These are phyloP conservation scores for Hippocampus barbouri DNA, from an alignment of 2,113 vertebrate species.

Conservation along the genomic window DNA sequence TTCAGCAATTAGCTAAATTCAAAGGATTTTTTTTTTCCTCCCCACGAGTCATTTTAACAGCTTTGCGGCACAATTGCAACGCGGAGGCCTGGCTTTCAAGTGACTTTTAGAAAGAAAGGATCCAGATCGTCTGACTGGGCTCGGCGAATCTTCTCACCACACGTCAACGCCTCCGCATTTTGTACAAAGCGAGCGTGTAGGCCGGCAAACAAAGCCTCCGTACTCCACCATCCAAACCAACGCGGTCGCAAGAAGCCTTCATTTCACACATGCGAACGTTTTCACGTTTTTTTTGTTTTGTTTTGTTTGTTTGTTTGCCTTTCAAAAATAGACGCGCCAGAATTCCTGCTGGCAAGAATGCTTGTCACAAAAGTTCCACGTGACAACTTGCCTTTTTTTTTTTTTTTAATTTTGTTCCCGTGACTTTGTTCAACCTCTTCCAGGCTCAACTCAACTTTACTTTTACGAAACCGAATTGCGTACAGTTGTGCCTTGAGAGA, in stretches of 20 bases:
- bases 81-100: too few relatives aligned
- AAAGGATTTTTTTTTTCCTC: too few relatives aligned
- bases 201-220: neutral
- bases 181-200: neutral
- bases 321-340: slow-evolving; percentile 1
- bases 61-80: too few relatives aligned
- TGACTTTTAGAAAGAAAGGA: too few relatives aligned
- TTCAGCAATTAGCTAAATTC: too few relatives aligned
- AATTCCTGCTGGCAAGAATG: neutral
- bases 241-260: neutral
- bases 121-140: neutral
- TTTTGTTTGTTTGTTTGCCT: neutral
- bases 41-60: neutral
- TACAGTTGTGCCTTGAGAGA: too few relatives aligned
- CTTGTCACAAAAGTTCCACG: neutral
- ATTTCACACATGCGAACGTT: neutral
- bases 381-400: neutral
- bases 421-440: neutral
- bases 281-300: neutral
- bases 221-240: neutral
- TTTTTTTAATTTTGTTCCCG: neutral
- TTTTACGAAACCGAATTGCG: too few relatives aligned
- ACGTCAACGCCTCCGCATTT: neutral
- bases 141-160: neutral
- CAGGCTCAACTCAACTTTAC: neutral